phyloP scores from a whole-genome alignment of 2,797 vertebrate species.

The Malurus leucopterus region DNA sequence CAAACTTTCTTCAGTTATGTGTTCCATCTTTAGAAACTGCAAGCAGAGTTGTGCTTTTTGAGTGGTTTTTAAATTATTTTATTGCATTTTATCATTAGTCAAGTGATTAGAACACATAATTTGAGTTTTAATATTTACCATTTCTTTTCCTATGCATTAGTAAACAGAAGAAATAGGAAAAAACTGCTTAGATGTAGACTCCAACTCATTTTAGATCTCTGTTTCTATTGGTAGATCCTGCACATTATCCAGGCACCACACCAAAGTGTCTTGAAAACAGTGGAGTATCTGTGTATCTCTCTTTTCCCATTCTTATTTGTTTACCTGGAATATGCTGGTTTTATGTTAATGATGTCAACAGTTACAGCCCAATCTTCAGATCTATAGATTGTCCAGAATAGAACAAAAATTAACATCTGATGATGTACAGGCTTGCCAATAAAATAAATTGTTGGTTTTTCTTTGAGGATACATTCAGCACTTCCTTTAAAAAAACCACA shows the following conservation, averaged over 20 bases:
- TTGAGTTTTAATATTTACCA: not conserved
- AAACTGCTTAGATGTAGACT: not conserved
- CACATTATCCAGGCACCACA: not conserved
- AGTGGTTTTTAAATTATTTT: not conserved
- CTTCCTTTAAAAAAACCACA: not conserved
- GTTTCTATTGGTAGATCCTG: not conserved
- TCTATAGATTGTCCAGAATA: not conserved
- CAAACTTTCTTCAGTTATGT: not conserved
- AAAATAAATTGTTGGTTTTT: not conserved
- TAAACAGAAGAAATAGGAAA: not conserved
- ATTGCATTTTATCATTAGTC: not conserved
- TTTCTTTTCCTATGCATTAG: not conserved
- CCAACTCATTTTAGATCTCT: not conserved
- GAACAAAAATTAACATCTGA: not conserved
- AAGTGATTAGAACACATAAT: not conserved
- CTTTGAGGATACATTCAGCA: not conserved
- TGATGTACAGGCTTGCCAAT: not conserved
- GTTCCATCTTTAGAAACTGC: not conserved
- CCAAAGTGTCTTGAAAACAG: not conserved
- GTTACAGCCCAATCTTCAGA: not conserved
- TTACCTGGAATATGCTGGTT: not conserved
- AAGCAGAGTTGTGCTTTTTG: not conserved
- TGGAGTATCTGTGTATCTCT: not conserved
- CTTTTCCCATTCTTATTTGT: not conserved
- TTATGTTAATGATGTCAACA: not conserved